A percentile compares a stretch with the other conserved stretches of the same genome.
Conservation (phyloP, 2,797 vertebrate species). For the Gymnoscopelus braueri region DNA sequence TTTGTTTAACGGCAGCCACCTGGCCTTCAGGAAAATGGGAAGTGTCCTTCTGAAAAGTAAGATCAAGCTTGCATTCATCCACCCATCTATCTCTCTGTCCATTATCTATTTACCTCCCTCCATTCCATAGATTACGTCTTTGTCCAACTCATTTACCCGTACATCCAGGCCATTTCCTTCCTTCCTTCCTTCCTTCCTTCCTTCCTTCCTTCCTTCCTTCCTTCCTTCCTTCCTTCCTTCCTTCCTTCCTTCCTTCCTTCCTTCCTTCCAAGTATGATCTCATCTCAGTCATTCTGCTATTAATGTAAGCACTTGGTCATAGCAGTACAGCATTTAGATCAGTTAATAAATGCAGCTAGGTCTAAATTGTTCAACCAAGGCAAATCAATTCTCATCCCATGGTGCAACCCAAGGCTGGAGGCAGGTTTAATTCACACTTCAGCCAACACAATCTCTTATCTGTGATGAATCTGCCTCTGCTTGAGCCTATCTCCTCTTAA, state of each 20-base stretch:
- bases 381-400: slow-evolving; percentile 56
- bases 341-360: slow-evolving; percentile 25
- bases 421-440: slow-evolving; percentile 53
- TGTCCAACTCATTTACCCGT: background rate
- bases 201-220: background rate
- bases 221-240: background rate
- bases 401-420: slow-evolving; percentile 13
- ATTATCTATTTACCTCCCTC: background rate
- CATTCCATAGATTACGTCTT: background rate
- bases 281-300: background rate
- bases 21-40: background rate
- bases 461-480: slow-evolving; percentile 38
- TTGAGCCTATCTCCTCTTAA: slow-evolving; percentile 39
- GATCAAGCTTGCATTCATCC: background rate
- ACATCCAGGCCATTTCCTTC: background rate
- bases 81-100: background rate
- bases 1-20: too few species aligned
- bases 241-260: background rate
- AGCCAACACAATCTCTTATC: slow-evolving; percentile 48
- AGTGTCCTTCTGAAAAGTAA: slow-evolving; percentile 1
- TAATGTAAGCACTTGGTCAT: background rate
- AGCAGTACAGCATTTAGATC: slow-evolving; percentile 13
- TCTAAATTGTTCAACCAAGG: slow-evolving; percentile 23
- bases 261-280: slow-evolving; percentile 3
- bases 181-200: background rate